Percentiles rank a stretch among this genome's conserved stretches.
These are phyloP conservation scores for Papilio polyxenes DNA, from an alignment of 1,140 invertebrate genomes.

Conservation along the genomic window DNA sequence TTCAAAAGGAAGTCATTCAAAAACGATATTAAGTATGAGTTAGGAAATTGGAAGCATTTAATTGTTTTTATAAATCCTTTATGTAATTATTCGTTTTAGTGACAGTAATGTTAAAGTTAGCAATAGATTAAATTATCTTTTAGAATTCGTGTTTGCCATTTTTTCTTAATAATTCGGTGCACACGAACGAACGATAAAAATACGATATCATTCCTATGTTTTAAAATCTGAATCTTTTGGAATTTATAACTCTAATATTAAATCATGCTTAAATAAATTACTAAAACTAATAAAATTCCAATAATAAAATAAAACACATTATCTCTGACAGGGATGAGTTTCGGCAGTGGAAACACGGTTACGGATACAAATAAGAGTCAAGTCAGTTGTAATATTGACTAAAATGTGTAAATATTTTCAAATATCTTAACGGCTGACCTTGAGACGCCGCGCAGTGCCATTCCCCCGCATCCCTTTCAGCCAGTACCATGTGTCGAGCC, in stretches of 20 bases:
- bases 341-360: no score
- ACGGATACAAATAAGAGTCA: no score
- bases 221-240: not conserved
- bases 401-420: no score
- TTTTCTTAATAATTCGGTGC: slow-evolving; percentile 25
- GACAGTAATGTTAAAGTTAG: not conserved
- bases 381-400: no score
- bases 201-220: slow-evolving; percentile 33
- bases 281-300: no score
- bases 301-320: no score
- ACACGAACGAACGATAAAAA: slow-evolving; percentile 36
- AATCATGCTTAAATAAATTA: not conserved
- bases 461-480: no score
- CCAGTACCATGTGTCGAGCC: no score
- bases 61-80: not conserved
- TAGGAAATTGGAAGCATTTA: not conserved
- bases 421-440: no score
- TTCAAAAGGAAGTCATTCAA: not conserved
- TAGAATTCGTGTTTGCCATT: slow-evolving; percentile 29
- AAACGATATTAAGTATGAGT: not conserved
- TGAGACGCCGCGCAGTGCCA: no score
- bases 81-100: not conserved
- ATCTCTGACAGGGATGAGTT: no score
- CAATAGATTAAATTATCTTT: not conserved
- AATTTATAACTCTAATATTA: not conserved